Conservation (phyloP, 1,140 invertebrate species). For the Drosophila suzukii region DNA sequence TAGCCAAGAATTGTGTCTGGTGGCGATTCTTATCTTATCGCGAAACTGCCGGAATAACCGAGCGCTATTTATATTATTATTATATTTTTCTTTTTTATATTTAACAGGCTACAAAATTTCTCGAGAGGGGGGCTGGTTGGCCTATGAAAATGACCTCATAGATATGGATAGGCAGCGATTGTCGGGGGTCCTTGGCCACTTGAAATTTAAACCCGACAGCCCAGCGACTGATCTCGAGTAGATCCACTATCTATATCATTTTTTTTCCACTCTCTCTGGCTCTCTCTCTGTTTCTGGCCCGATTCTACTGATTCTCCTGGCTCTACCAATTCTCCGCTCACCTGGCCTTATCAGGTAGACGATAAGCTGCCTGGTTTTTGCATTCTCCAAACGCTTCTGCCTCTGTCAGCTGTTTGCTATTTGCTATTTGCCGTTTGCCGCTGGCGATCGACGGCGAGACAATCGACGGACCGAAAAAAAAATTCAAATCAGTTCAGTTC, state of each 20-base stretch:
- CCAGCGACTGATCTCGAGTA: constrained; percentile 4
- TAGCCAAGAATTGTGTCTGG: constrained; percentile 28
- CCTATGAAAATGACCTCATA: constrained; percentile 14
- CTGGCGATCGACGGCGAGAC: constrained; percentile 37
- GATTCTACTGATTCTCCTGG: not conserved
- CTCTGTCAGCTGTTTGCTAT: constrained; percentile 44
- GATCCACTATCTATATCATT: constrained; percentile 14
- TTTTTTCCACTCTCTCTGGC: not conserved
- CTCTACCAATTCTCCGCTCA: constrained; percentile 18
- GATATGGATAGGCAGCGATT: constrained; percentile 17
- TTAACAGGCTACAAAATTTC: not conserved
- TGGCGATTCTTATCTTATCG: constrained; percentile 46
- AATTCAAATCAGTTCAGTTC: constrained; percentile 77
- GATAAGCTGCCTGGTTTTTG: constrained; percentile 63
- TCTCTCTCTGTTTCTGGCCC: not conserved
- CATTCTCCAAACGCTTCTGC: constrained; percentile 25
- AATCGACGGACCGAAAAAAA: constrained; percentile 44
- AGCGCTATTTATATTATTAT: constrained; percentile 44
- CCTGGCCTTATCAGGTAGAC: constrained; percentile 52
- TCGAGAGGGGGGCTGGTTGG: not conserved
- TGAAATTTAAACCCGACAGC: not conserved
- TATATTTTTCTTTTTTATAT: not conserved
- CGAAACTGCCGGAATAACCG: constrained; percentile 46
- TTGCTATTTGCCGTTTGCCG: constrained; percentile 8
- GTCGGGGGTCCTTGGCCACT: constrained; percentile 19